Evolutionary conservation across 1,140 invertebrate genomes (phyloP).

Genomic region (Drosophila jambulina): DNA sequence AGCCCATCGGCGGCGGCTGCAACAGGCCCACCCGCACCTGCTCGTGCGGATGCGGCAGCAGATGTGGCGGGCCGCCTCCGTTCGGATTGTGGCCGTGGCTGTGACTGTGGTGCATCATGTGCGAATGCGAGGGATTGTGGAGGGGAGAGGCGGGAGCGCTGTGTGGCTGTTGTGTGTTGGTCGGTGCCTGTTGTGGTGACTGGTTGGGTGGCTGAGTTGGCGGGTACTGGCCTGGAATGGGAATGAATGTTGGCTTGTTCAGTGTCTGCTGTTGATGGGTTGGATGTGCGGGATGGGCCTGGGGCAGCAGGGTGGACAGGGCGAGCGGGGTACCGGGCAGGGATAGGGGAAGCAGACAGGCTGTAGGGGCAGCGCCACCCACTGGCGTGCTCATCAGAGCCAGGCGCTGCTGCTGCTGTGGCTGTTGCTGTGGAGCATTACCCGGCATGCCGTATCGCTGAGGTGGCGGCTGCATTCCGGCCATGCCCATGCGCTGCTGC

Average conservation of each 20-base stretch:
- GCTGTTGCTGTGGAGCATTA: slow-evolving; percentile 46
- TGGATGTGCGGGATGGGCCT: slow-evolving; percentile 18
- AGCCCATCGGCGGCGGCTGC: slow-evolving; percentile 56
- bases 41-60: slow-evolving; percentile 69
- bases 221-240: slow-evolving; percentile 77
- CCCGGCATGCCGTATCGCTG: slow-evolving; percentile 67
- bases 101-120: slow-evolving; percentile 60
- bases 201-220: slow-evolving; percentile 50
- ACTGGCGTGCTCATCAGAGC: slow-evolving; percentile 33
- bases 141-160: slow-evolving; percentile 41
- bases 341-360: slow-evolving; percentile 32
- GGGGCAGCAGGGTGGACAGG: slow-evolving; percentile 17
- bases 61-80: slow-evolving; percentile 39
- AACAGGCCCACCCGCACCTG: slow-evolving; percentile 69
- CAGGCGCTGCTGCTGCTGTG: slow-evolving; percentile 23
- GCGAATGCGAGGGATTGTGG: slow-evolving; percentile 66
- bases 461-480: slow-evolving; percentile 43
- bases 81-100: slow-evolving; percentile 32
- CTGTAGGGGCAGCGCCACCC: slow-evolving; percentile 24
- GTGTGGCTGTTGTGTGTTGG: slow-evolving; percentile 57
- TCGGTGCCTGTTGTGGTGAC: slow-evolving; percentile 62
- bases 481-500: slow-evolving; percentile 56
- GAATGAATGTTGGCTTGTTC: slow-evolving; percentile 66
- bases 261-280: slow-evolving; percentile 46
- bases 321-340: slow-evolving; percentile 7